phyloP scores from a whole-genome alignment of 2,113 vertebrate species.

The Gambusia holbrooki region DNA sequence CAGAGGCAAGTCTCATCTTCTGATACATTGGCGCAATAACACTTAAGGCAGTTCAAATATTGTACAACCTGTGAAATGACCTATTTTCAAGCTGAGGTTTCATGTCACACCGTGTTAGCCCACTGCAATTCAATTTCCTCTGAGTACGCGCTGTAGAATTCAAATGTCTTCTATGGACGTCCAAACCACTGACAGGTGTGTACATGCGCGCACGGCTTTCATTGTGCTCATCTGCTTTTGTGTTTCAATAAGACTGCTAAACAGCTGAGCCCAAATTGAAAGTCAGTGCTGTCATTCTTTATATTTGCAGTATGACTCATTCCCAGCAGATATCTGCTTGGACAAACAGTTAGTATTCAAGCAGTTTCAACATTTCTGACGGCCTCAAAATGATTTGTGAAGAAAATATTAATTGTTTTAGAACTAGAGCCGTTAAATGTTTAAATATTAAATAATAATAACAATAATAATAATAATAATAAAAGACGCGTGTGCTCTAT shows the following conservation, averaged over 20 bases:
- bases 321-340: slow-evolving; percentile 66
- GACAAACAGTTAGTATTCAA: slow-evolving; percentile 64
- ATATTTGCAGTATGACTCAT: slow-evolving; percentile 73
- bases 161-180: slow-evolving; percentile 39
- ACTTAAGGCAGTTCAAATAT: slow-evolving; percentile 48
- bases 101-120: slow-evolving; percentile 54
- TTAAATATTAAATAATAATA: neutral
- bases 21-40: slow-evolving; percentile 60
- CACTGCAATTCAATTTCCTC: slow-evolving; percentile 42
- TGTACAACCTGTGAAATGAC: slow-evolving; percentile 59
- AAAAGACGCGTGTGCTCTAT: neutral
- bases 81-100: slow-evolving; percentile 56
- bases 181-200: slow-evolving; percentile 60
- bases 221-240: slow-evolving; percentile 45
- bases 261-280: slow-evolving; percentile 76
- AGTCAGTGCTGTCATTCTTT: slow-evolving; percentile 69
- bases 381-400: slow-evolving; percentile 56
- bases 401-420: slow-evolving; percentile 32
- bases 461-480: neutral
- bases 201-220: slow-evolving; percentile 40
- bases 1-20: slow-evolving; percentile 42
- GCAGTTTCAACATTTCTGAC: slow-evolving; percentile 61
- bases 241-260: slow-evolving; percentile 67
- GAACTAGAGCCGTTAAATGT: slow-evolving; percentile 5
- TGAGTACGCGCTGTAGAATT: slow-evolving; percentile 53